A percentile compares a stretch with the other conserved stretches of the same genome.
Evolutionary conservation across 2,797 vertebrate genomes (phyloP).

Genomic region (Huso huso): DNA sequence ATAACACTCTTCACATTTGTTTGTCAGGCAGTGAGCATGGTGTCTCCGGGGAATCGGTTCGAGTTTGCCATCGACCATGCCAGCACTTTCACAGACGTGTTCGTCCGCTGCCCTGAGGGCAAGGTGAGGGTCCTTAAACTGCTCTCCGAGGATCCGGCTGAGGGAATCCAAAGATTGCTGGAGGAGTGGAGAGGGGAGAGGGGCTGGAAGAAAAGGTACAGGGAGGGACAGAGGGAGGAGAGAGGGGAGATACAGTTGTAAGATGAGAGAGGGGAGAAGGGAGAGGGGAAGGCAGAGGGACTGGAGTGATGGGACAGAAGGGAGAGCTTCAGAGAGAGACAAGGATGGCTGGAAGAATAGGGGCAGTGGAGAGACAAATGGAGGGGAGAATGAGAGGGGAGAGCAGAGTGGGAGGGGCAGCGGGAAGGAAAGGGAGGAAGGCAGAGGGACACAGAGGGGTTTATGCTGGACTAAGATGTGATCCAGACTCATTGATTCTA

Average conservation of each 20-base stretch:
- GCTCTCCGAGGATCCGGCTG: constrained; percentile 80
- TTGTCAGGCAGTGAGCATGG: constrained; percentile 38
- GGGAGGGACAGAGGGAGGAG: background rate
- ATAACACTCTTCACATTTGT: background rate
- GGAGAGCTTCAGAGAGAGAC: background rate
- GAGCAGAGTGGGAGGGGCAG: constrained; percentile 79
- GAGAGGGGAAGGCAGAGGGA: background rate
- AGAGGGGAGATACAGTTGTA: too few relatives aligned
- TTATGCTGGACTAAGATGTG: background rate
- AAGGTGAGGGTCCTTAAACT: constrained; percentile 77
- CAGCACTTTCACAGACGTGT: constrained; percentile 88
- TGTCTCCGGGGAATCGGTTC: constrained; percentile 58
- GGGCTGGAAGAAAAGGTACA: background rate
- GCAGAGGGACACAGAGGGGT: background rate
- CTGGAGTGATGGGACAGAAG: background rate
- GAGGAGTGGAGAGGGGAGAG: constrained; percentile 68
- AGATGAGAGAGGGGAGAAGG: background rate
- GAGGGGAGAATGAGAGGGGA: background rate
- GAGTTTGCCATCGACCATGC: constrained; percentile 88
- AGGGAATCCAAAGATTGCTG: constrained; percentile 82
- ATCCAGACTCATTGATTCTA: background rate
- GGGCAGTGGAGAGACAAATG: constrained; percentile 47
- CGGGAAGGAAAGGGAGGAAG: constrained; percentile 19
- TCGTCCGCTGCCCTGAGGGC: constrained; percentile 73
- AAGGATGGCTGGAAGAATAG: constrained; percentile 26